Conservation (phyloP, 2,797 vertebrate species). For the Ispidina lecontei region DNA sequence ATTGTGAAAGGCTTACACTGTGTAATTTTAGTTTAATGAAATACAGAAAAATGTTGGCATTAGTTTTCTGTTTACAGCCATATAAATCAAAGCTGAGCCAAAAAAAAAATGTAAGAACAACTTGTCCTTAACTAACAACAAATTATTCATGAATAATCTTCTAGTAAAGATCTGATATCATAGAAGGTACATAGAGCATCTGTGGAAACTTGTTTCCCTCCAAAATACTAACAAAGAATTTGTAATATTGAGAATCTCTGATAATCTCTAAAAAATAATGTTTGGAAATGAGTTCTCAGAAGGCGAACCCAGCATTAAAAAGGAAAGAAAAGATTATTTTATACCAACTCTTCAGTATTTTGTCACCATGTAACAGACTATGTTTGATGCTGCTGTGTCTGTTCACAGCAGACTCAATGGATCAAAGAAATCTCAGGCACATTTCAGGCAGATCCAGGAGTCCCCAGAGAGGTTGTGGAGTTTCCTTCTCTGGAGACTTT, state of each 20-base stretch:
- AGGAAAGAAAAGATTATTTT: neutral
- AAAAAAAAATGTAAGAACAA: conserved; percentile 38
- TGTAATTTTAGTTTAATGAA: conserved; percentile 38
- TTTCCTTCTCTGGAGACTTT: no score
- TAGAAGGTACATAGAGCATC: neutral
- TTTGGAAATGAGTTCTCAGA: neutral
- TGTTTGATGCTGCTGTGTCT: neutral
- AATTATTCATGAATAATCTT: conserved; percentile 40
- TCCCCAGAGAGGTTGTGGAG: no score
- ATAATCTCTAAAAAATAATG: neutral
- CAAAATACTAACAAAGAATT: neutral
- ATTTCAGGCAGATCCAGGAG: neutral
- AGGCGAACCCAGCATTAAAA: neutral
- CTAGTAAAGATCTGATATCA: conserved; percentile 13
- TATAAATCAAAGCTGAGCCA: conserved; percentile 41
- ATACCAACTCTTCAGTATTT: neutral
- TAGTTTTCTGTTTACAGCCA: conserved; percentile 20
- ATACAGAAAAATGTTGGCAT: conserved; percentile 38
- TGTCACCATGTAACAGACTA: neutral
- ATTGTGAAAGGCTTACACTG: conserved; percentile 25
- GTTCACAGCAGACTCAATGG: neutral
- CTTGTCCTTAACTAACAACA: conserved; percentile 21
- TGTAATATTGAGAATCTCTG: neutral
- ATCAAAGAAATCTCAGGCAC: neutral
- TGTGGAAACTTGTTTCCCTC: conserved; percentile 18